Base-by-base conservation (phyloP, 2,888 invertebrate species). In the Drosophila maculinotata region DNA sequence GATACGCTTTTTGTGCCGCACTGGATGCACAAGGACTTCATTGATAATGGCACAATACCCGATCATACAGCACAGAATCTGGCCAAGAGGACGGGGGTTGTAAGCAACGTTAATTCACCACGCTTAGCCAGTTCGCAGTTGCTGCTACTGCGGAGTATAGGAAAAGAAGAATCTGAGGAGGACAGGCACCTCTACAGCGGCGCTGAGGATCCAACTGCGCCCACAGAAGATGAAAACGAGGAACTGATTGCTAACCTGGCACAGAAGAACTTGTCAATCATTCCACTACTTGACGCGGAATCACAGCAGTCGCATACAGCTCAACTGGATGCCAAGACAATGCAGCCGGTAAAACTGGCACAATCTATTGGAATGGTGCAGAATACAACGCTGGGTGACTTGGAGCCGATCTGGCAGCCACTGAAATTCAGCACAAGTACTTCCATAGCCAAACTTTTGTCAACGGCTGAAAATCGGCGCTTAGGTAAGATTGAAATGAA, bases 401-500 rank as follows among this genome's bases (percentile, higher is more conserved):
- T 57, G 2, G 25, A 15, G 1, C 0, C 2, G 0, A 1, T 8
- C 7, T 9, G 3, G 3, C 1, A 2, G 1, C 25, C 7, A 3
- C 1, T 3, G n/a, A 9, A 17, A 5, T 20, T 30, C 0, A n/a
- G 2, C 7, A 10, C 35, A 0, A n/a, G 2, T 5, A 10, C 35
- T 5, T 67, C 67, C 0, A 0, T 67, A 8, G 67, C 67, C 7
- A 1, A 45, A 8, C 45, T 51, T 12, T 1, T 66, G 35, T 1
- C 1, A 5, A 8, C 0, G 0, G 14, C 14, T 4, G n/a, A 49
- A 14, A 26, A 30, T 1, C 44, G 28, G 3, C 2, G 3, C 1
- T 5, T 44, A 0, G 12, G 65, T 65, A 48, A 35, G 41, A 12
- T 10, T 20, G 20, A 20, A 20, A 20, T 20, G 4, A 20, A 20